Base-by-base conservation (phyloP, 2,113 vertebrate species). In the Ctenodactylus gundi region DNA sequence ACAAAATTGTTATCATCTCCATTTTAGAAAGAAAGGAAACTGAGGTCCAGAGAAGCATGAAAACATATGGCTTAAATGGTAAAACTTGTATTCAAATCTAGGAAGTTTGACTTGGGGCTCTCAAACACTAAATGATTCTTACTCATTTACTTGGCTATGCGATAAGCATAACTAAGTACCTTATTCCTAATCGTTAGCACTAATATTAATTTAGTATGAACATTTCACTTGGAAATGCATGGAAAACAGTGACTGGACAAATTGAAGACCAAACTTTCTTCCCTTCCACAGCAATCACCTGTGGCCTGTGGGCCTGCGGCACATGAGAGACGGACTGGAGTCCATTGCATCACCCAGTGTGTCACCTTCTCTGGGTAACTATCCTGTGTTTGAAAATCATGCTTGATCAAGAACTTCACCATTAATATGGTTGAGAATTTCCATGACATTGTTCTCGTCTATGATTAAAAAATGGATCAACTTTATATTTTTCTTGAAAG, bases 401-500 rank as follows among this genome's bases (percentile, higher is more conserved):
- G 31, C 41, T 6, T 23, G 85, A 67, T 93, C 72, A 39, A 57
- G 46, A 84, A 9, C 0, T 6, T 25, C 15, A 67, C n/a, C 95
- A 68, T 41, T 62, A 57, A 31, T 34, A 53, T 49, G 36, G 0
- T 6, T 90, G 25, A 1, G 67, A 17, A 57, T 29, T 75, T 44
- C 41, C 75, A 85, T 29, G 72, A 76, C 81, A 57, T 15, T 44
- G 13, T 88, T 20, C 46, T 62, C 62, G 25, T 91, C 49, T 60
- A 91, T 95, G 18, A n/a, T n/a, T 62, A 89, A 95, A 75, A 96
- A 91, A 96, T 82, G 62, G 82, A 91, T 84, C 80, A 80, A 57
- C 72, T 89, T 95, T 58, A 2, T 72, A 84, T 77, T 75, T 81
- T 82, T 94, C 89, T 96, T 44, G n/a, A 51, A 88, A 81, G n/a